phyloP scores from a whole-genome alignment of 1,140 invertebrate species.

The Pygmarrhopalites habei region DNA sequence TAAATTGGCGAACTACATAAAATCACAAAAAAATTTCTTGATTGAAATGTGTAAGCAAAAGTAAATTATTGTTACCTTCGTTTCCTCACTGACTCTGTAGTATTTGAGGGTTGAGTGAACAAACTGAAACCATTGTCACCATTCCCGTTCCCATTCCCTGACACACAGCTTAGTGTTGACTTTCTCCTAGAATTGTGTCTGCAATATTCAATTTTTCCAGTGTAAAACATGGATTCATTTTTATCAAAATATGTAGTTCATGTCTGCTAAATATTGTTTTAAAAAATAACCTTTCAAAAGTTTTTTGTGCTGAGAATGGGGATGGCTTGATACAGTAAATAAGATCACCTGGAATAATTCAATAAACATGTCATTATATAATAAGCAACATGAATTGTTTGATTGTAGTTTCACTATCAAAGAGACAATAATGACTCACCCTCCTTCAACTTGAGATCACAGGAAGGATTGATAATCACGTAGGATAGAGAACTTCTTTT shows the following conservation, averaged over 20 bases:
- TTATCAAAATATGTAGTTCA: no score
- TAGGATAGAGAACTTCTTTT: slow-evolving; percentile 89
- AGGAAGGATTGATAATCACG: slow-evolving; percentile 97
- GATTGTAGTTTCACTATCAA: no score
- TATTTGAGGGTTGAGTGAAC: slow-evolving; percentile 32
- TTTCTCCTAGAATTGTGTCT: slow-evolving; percentile 81
- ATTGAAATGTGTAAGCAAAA: no score
- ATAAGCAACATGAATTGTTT: no score
- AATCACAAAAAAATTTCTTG: no score
- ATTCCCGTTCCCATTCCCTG: slow-evolving; percentile 41
- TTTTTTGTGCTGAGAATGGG: slow-evolving; percentile 87
- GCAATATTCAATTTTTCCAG: no score
- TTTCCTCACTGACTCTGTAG: slow-evolving; percentile 48
- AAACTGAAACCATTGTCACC: slow-evolving; percentile 39
- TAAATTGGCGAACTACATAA: no score
- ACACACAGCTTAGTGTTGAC: slow-evolving; percentile 76
- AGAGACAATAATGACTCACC: slow-evolving; percentile 4
- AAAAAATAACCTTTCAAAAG: slow-evolving; percentile 80
- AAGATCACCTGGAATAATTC: slow-evolving; percentile 19
- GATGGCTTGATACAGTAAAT: slow-evolving; percentile 54
- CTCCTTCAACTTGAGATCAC: slow-evolving; percentile 87
- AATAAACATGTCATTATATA: no score
- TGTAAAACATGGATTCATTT: no score
- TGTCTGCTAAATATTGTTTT: no score
- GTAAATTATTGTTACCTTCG: no score